Conservation (phyloP, 2,113 vertebrate species). For the Misgurnus mizolepis region DNA sequence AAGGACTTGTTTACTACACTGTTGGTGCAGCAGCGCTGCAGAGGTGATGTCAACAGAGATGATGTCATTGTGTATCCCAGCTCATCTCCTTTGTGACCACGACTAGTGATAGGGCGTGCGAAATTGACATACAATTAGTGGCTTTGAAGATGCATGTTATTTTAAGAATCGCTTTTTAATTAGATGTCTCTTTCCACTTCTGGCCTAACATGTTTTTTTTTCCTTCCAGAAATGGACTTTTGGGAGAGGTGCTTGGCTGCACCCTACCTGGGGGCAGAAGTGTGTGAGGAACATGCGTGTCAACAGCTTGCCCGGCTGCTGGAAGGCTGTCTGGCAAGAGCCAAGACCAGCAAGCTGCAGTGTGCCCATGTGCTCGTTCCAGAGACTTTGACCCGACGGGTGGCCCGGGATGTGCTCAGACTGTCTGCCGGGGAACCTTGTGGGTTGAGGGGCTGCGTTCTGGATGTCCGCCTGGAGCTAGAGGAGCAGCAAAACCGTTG, state of each 20-base stretch:
- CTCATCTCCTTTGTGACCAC: constrained; percentile 23
- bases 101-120: background rate
- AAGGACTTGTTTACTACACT: constrained; percentile 61
- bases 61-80: constrained; percentile 67
- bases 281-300: constrained; percentile 75
- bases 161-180: background rate
- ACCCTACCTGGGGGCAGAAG: constrained; percentile 69
- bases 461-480: constrained; percentile 80
- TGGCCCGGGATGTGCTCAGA: constrained; percentile 79
- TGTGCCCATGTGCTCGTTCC: constrained; percentile 85
- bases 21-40: constrained; percentile 65
- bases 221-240: constrained; percentile 76
- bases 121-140: too few relatives aligned
- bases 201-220: background rate
- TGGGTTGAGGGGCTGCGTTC: constrained; percentile 81
- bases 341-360: constrained; percentile 82
- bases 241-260: constrained; percentile 79
- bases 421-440: constrained; percentile 83
- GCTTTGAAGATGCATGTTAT: too few relatives aligned
- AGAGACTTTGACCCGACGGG: constrained; percentile 77
- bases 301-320: constrained; percentile 79
- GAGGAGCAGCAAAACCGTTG: constrained; percentile 77
- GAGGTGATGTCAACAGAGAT: constrained; percentile 56
- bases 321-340: constrained; percentile 80
- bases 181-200: too few relatives aligned